These are phyloP conservation scores for Ovis aries DNA, from an alignment of 2,113 vertebrate genomes.

Conservation along the genomic window ARS-UI_Ramb_v3.0 NC_056063.1:50844001-50844500, in stretches of 20 bases:
- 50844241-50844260: neutral
- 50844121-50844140: neutral
- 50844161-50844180: neutral
- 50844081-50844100: neutral
- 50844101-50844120: neutral
- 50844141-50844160: neutral
- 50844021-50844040: neutral
- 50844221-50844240: neutral
- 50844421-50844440: neutral
- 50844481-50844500: neutral
- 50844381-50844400: neutral
- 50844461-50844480: neutral
- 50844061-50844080: neutral
- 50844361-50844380: neutral
- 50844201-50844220: neutral
- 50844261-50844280: neutral
- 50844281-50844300: neutral
- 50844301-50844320: neutral
- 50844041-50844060: neutral
- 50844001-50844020: neutral
- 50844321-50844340: neutral
- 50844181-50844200: neutral
- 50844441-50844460: neutral
- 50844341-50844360: neutral
- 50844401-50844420: neutral